Evolutionary conservation across 92 coral and sea anemone species (phyloP).

Genomic region (Metridium senile): DNA sequence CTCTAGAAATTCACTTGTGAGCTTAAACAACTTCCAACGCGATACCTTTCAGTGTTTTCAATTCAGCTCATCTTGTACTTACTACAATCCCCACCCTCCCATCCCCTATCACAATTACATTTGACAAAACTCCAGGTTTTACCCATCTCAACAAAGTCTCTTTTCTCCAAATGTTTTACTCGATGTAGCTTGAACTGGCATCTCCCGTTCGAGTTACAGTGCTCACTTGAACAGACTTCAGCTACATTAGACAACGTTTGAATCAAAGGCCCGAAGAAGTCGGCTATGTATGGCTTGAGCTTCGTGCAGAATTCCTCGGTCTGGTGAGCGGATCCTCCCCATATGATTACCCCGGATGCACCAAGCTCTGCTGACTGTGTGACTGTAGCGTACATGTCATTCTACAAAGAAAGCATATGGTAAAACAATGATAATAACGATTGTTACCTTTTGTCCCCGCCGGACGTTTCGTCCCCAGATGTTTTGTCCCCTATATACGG

Average conservation of each 20-base stretch:
- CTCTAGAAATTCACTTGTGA: too few species aligned
- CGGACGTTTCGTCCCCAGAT: too few species aligned
- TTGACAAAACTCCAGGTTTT: slow-evolving; percentile 60
- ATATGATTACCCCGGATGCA: slow-evolving; percentile 66
- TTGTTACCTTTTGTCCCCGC: too few species aligned
- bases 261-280: slow-evolving; percentile 69
- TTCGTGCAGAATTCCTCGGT: slow-evolving; percentile 47
- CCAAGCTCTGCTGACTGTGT: slow-evolving; percentile 79
- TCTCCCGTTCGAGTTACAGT: slow-evolving; percentile 66
- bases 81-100: slow-evolving; percentile 63
- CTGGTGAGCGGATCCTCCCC: slow-evolving; percentile 59
- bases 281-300: slow-evolving; percentile 57
- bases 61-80: too few species aligned
- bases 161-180: background rate
- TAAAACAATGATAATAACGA: too few species aligned
- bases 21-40: too few species aligned
- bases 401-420: slow-evolving; percentile 33
- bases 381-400: slow-evolving; percentile 63
- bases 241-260: slow-evolving; percentile 55
- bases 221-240: slow-evolving; percentile 47
- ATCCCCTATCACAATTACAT: slow-evolving; percentile 66
- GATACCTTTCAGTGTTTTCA: too few species aligned
- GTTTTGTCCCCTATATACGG: too few species aligned
- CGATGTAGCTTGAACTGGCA: slow-evolving; percentile 56
- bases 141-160: slow-evolving; percentile 6